Conservation (phyloP, 2,113 vertebrate genomes). For the Prionailurus viverrinus region DNA sequence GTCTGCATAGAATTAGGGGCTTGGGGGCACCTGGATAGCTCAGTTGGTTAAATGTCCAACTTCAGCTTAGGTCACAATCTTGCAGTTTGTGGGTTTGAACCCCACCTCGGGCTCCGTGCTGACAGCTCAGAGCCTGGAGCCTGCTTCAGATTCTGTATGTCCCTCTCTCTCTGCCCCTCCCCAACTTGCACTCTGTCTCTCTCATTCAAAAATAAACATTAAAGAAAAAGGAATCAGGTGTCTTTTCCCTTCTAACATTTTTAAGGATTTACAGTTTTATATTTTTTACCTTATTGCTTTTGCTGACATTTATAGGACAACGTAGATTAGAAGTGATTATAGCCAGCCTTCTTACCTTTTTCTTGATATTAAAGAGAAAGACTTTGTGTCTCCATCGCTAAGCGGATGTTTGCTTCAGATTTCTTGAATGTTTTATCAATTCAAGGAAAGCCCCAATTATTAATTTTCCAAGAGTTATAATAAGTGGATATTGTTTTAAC, state of each 20-base stretch:
- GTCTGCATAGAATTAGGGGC: not conserved
- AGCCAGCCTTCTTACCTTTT: not conserved
- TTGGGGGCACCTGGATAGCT: too few relatives aligned
- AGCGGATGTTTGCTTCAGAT: not conserved
- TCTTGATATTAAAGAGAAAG: not conserved
- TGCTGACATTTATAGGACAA: not conserved
- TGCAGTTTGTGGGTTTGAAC: too few relatives aligned
- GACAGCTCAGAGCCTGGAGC: too few relatives aligned
- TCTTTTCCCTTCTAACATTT: not conserved
- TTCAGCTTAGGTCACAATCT: too few relatives aligned
- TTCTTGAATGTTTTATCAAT: not conserved
- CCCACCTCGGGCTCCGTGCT: too few relatives aligned
- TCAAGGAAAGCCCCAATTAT: not conserved
- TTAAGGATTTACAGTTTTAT: not conserved
- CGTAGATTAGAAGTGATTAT: not conserved
- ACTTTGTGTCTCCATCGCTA: not conserved
- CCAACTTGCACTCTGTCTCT: too few relatives aligned
- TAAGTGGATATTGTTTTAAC: not conserved
- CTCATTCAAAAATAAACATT: too few relatives aligned
- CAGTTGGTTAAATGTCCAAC: too few relatives aligned
- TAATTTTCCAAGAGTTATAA: not conserved
- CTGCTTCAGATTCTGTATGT: too few relatives aligned
- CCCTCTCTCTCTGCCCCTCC: too few relatives aligned
- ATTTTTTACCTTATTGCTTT: not conserved
- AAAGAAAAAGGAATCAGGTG: too few relatives aligned